These are phyloP conservation scores for Nymphalis c-album DNA, from an alignment of 2,888 invertebrate species.

Conservation along the genomic window DNA sequence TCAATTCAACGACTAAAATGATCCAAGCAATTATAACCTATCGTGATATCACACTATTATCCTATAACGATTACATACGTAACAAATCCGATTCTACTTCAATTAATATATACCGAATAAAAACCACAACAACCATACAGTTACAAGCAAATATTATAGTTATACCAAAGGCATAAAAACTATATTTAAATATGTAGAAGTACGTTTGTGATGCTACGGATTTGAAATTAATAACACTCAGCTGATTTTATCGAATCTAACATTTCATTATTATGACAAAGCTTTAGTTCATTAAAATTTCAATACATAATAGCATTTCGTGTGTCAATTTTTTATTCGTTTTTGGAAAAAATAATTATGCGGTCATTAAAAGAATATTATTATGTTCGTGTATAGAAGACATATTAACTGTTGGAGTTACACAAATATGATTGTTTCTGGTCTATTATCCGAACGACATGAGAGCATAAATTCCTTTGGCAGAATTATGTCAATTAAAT, in stretches of 20 bases:
- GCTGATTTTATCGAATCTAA: constrained; percentile 28
- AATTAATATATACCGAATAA: neutral
- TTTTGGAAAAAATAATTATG: neutral
- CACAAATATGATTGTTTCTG: too few species aligned
- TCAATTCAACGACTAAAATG: neutral
- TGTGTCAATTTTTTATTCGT: neutral
- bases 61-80: constrained; percentile 9
- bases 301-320: neutral
- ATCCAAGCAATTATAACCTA: neutral
- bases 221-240: constrained; percentile 1
- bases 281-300: constrained; percentile 13
- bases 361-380: neutral
- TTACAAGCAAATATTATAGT: neutral
- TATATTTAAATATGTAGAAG: neutral
- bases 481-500: too few species aligned
- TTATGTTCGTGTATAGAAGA: neutral
- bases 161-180: neutral
- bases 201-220: neutral
- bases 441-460: too few species aligned
- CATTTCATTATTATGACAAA: constrained; percentile 20
- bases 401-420: too few species aligned
- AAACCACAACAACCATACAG: neutral
- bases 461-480: too few species aligned
- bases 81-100: constrained; percentile 11
- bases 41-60: constrained; percentile 13